Evolutionary conservation across 35 echinoderm and acorn worm genomes (phyloP), one percentile per base, ranked within the genome.

Genomic region (Hemicentrotus pulcherrimus): DNA sequence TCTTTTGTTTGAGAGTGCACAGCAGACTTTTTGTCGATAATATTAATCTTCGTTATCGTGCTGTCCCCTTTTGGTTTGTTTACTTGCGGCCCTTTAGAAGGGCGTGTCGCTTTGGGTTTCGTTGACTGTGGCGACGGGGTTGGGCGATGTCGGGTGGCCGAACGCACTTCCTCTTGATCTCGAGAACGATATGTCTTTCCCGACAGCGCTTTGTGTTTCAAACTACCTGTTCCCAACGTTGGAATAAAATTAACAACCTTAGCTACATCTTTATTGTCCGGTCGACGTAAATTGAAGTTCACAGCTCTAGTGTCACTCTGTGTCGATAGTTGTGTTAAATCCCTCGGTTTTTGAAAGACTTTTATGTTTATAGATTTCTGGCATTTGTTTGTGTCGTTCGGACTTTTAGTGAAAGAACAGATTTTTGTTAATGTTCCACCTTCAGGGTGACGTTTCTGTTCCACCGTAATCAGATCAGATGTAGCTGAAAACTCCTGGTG

Each of bases 1-100:
- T 90, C 88, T 90, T 90, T 33, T 19, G 46, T 90, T 47, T 90
- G 32, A 90, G 31, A n/a, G 4, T 15, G 1, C 65, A 8, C 15
- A 78, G 9, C 88, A 32, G 88, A 18, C 15, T 47, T 90, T 41
- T 5, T 32, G 48, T 93, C 48, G 48, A 31, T 31, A 93, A 58
- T 18, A 28, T 91, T 91, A n/a, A 47, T 92, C 45, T 13, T 31
- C 14, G 90, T 41, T 2, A 10, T 92, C 41, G 91, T 93, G 48
- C 91, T 58, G n/a, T 93, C 91, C 11, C 91, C 91, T 93, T 93
- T 93, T 58, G 45, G 91, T 31, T 58, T 93, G 45, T 47, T 31
- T 11, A 93, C 46, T 58, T 93, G 91, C 2, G 48, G 46, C 5
- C 30, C 22, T 31, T 93, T 93, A 31, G 46, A 16, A 31, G 91